A percentile compares a stretch with the other conserved stretches of the same genome.
Conservation (phyloP, 2,113 vertebrate genomes). For the Microcebus griseorufus region DNA sequence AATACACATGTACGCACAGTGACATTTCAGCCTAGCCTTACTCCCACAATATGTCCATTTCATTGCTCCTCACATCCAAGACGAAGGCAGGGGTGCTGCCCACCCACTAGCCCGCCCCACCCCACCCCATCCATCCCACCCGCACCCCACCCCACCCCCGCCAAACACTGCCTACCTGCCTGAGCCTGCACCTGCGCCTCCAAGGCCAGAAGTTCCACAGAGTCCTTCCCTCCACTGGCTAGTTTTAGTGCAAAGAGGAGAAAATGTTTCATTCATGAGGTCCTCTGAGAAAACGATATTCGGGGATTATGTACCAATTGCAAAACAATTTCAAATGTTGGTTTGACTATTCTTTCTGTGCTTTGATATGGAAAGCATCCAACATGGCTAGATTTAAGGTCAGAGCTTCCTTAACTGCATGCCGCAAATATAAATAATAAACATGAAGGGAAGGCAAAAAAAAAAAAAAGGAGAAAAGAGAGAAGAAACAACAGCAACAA, state of each 20-base stretch:
- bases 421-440: background rate
- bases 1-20: background rate
- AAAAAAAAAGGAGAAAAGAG: background rate
- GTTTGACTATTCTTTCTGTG: background rate
- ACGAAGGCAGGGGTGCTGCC: slow-evolving; percentile 45
- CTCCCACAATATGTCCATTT: slow-evolving; percentile 47
- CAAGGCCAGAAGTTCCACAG: slow-evolving; percentile 51
- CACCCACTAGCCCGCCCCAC: background rate
- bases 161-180: slow-evolving; percentile 29
- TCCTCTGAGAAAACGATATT: background rate
- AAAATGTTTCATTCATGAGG: background rate
- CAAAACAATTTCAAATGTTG: background rate
- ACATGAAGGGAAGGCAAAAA: background rate
- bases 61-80: slow-evolving; percentile 13
- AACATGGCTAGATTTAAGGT: background rate
- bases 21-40: background rate
- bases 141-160: background rate
- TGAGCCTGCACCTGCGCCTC: background rate
- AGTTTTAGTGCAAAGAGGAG: slow-evolving; percentile 30
- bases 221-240: background rate
- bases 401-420: background rate
- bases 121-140: background rate
- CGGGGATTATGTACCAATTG: background rate
- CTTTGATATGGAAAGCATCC: background rate
- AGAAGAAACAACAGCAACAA: background rate